phyloP scores from a whole-genome alignment of 30 jellyfish, hydroid and myxozoan species.

The Haliclystus octoradiatus region DNA sequence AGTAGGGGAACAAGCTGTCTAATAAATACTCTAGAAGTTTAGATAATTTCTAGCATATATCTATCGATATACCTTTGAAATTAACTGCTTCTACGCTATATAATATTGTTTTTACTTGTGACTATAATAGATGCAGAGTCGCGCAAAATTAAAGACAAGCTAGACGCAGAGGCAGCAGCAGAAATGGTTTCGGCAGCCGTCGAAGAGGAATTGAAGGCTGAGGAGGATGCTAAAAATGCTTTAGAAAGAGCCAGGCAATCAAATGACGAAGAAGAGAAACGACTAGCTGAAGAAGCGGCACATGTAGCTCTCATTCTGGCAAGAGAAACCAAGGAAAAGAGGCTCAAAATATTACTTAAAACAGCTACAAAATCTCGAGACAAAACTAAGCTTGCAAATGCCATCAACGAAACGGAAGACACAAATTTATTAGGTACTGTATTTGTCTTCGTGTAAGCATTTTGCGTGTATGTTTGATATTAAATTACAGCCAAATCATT shows the following conservation, averaged over 20 bases:
- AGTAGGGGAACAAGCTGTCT: no score
- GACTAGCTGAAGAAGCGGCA: constrained; percentile 59
- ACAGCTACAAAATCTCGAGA: constrained; percentile 64
- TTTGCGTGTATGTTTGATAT: background rate
- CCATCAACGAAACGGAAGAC: constrained; percentile 64
- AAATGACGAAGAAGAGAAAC: constrained; percentile 24
- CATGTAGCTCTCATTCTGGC: constrained; percentile 54
- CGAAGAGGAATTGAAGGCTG: constrained; percentile 52
- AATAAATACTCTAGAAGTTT: no score
- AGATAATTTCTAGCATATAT: no score
- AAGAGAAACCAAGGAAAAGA: constrained; percentile 49
- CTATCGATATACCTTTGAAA: no score
- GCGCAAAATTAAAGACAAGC: background rate
- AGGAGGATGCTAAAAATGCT: constrained; percentile 47
- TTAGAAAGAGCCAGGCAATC: constrained; percentile 45
- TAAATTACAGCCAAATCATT: no score
- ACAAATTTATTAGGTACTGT: constrained; percentile 62
- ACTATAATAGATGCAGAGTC: constrained; percentile 13
- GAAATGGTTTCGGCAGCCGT: constrained; percentile 60
- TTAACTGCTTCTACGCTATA: no score
- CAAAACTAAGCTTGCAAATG: constrained; percentile 29
- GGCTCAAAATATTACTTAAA: constrained; percentile 37
- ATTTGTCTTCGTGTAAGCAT: background rate
- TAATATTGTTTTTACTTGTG: no score
- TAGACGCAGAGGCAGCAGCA: constrained; percentile 55